Evolutionary conservation across 2,797 vertebrate species (phyloP).

Genomic region (Anguilla marmorata): DNA sequence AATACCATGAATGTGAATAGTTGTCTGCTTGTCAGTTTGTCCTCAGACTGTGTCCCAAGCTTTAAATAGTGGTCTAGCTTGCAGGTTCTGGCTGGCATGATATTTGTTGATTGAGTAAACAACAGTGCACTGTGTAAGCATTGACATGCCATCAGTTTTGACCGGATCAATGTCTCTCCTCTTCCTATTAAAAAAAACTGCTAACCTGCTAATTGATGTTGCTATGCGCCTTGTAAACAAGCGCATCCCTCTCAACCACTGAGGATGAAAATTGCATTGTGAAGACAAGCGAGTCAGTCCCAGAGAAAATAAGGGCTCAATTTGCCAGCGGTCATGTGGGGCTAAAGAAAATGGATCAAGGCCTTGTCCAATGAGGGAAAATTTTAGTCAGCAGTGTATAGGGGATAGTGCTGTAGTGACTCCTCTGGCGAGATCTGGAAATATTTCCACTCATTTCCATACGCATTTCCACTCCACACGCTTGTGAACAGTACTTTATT

Average conservation of each 20-base stretch:
- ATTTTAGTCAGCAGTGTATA: no score
- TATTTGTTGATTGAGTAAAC: no score
- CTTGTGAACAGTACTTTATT: not conserved
- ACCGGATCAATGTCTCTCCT: no score
- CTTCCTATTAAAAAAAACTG: no score
- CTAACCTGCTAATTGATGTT: no score
- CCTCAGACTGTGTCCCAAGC: no score
- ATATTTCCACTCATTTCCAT: not conserved
- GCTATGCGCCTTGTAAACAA: no score
- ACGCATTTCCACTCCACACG: not conserved
- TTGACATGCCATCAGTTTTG: no score
- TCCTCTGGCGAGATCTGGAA: not conserved
- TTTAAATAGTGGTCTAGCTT: no score
- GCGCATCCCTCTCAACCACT: not conserved
- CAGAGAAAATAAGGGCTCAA: not conserved
- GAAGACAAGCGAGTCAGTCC: not conserved
- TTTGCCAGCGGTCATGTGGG: not conserved
- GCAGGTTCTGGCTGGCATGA: no score
- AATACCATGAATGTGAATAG: not conserved
- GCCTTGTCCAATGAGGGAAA: not conserved
- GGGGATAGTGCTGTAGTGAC: not conserved
- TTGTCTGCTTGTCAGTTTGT: not conserved
- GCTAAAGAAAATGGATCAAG: not conserved
- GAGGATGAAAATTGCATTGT: not conserved
- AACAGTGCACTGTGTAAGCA: no score